A percentile compares a stretch with the other conserved stretches of the same genome.
Evolutionary conservation across 92 coral and sea anemone species (phyloP).

Genomic region (Umimayanthus kanabou): DNA sequence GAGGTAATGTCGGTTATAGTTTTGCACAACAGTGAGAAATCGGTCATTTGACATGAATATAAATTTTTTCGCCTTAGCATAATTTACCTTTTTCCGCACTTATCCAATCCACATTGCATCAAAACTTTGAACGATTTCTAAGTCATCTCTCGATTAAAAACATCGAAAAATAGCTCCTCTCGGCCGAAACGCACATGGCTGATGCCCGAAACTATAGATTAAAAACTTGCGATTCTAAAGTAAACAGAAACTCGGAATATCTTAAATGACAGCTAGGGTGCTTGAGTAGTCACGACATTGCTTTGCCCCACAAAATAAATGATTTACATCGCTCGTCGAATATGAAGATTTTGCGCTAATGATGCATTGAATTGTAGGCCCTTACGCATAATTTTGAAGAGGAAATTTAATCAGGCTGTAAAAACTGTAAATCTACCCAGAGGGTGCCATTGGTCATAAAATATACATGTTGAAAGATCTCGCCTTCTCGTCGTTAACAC

Average conservation of each 20-base stretch:
- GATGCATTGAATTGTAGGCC: slow-evolving; percentile 21
- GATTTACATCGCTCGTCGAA: not conserved
- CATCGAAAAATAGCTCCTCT: not conserved
- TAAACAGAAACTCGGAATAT: not conserved
- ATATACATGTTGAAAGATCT: slow-evolving; percentile 22
- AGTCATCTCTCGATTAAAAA: not conserved
- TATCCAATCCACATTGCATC: not conserved
- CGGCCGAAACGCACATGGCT: not conserved
- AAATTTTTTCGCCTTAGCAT: not conserved
- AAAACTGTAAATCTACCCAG: slow-evolving; percentile 28
- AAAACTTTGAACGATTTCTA: not conserved
- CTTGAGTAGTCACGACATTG: slow-evolving; percentile 11
- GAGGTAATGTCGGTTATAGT: not conserved
- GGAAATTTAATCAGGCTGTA: slow-evolving; percentile 35
- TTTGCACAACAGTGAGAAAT: not conserved
- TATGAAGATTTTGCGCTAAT: slow-evolving; percentile 39
- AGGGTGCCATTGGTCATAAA: slow-evolving; percentile 20
- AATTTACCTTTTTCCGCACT: not conserved
- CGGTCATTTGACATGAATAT: not conserved
- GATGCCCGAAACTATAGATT: not conserved
- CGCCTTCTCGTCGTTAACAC: slow-evolving; percentile 21
- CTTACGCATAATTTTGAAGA: slow-evolving; percentile 8
- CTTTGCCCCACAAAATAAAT: not conserved
- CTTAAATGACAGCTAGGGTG: not conserved
- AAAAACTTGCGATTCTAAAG: not conserved